These are phyloP conservation scores for Coryphaenoides rupestris DNA, from an alignment of 2,113 vertebrate species.

Conservation along the genomic window DNA sequence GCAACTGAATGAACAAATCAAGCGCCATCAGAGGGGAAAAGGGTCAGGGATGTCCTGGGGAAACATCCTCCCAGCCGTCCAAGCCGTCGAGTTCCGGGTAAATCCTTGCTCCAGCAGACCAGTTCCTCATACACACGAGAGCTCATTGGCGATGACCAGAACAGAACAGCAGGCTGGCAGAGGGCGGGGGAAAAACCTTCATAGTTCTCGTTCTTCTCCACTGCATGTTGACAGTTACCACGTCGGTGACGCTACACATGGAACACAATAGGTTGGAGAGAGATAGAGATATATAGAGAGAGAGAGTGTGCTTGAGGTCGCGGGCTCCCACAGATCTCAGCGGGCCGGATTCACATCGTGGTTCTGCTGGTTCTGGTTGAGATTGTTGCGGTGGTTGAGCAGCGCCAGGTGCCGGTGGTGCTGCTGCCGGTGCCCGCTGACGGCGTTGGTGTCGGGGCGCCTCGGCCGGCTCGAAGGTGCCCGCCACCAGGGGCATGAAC, in stretches of 20 bases:
- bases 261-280: neutral
- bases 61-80: too few species aligned
- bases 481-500: conserved; percentile 89
- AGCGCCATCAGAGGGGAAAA: too few species aligned
- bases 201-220: conserved; percentile 21
- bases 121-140: too few species aligned
- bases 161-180: too few species aligned
- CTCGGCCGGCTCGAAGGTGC: conserved; percentile 72
- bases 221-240: neutral
- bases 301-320: neutral
- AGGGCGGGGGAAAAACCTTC: conserved; percentile 11
- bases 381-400: conserved; percentile 77
- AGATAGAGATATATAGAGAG: neutral
- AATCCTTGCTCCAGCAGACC: too few species aligned
- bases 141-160: too few species aligned
- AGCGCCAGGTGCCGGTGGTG: conserved; percentile 67
- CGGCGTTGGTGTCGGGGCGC: conserved; percentile 65
- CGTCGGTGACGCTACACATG: conserved; percentile 7
- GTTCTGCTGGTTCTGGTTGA: conserved; percentile 75
- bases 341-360: conserved; percentile 74
- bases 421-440: conserved; percentile 75
- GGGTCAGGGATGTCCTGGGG: too few species aligned
- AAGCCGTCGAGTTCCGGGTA: too few species aligned
- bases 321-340: conserved; percentile 52
- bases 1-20: too few species aligned